Percentiles rank a stretch among this genome's conserved stretches.
These are phyloP conservation scores for Dendrolimus punctatus DNA, from an alignment of 1,140 invertebrate genomes.

Conservation along the genomic window DNA sequence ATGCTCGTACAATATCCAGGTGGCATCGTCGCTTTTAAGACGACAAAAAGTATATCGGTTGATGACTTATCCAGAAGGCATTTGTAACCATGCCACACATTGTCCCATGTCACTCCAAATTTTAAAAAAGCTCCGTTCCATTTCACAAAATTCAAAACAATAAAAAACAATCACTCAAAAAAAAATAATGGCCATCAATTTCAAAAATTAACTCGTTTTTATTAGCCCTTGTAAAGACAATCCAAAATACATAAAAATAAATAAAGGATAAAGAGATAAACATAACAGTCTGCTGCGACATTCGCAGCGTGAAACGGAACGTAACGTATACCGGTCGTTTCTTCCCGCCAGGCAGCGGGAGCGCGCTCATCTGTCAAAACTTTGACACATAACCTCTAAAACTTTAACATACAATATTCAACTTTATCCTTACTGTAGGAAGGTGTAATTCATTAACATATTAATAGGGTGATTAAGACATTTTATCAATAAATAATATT, in stretches of 20 bases:
- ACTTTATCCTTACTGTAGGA: conserved; percentile 6
- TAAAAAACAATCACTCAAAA: too few species aligned
- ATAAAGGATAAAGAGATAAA: conserved; percentile 45
- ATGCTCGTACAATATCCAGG: too few species aligned
- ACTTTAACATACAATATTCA: conserved; percentile 7
- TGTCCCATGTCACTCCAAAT: too few species aligned
- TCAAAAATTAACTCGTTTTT: too few species aligned
- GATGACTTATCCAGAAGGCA: too few species aligned
- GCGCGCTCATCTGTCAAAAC: conserved; percentile 32
- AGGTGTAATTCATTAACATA: conserved; percentile 6
- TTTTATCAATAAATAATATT: conserved; percentile 12
- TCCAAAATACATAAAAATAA: conserved; percentile 27
- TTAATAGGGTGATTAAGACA: conserved; percentile 2
- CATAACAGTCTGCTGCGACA: conserved; percentile 22
- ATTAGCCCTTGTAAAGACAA: conserved; percentile 12
- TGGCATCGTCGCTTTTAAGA: too few species aligned
- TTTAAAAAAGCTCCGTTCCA: too few species aligned
- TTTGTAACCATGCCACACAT: too few species aligned
- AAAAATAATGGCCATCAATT: too few species aligned
- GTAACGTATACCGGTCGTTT: conserved; percentile 32
- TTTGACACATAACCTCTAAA: conserved; percentile 30
- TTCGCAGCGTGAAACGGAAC: conserved; percentile 44
- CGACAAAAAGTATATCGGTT: too few species aligned
- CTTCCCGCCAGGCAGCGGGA: conserved; percentile 25
- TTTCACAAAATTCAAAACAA: too few species aligned